Conservation (phyloP, 2,888 invertebrate species). For the Oegoconia quadripuncta region DNA sequence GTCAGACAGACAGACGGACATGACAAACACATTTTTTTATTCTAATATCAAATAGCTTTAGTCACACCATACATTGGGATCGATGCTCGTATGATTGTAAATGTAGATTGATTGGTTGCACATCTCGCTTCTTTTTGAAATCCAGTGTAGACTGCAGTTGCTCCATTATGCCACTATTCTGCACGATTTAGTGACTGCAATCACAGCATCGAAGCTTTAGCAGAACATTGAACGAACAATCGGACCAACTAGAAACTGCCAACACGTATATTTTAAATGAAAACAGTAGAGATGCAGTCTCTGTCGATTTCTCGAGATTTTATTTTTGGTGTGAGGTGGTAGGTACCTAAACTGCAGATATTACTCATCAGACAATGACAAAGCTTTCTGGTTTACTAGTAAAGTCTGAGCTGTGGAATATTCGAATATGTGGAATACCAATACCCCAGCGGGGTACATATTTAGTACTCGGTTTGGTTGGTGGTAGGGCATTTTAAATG, state of each 20-base stretch:
- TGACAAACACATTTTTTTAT: not conserved
- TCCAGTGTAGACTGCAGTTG: slow-evolving; percentile 36
- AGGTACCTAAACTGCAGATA: no score
- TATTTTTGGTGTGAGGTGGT: no score
- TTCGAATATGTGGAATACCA: no score
- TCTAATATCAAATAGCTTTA: slow-evolving; percentile 34
- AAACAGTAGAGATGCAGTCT: not conserved
- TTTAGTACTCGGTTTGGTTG: no score
- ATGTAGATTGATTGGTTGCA: slow-evolving; percentile 75
- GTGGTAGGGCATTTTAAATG: no score
- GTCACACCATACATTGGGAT: slow-evolving; percentile 30
- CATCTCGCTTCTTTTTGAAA: slow-evolving; percentile 62
- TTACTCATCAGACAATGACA: no score
- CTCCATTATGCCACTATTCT: slow-evolving; percentile 62
- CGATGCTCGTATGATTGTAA: slow-evolving; percentile 76
- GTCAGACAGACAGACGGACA: not conserved
- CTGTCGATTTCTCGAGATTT: not conserved
- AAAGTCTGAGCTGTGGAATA: no score
- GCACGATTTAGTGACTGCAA: slow-evolving; percentile 33
- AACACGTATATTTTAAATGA: not conserved
- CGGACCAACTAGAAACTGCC: not conserved
- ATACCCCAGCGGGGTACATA: no score
- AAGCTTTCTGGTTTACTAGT: no score
- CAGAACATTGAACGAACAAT: slow-evolving; percentile 14
- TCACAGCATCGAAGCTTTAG: slow-evolving; percentile 20